These are phyloP conservation scores for Callospermophilus lateralis DNA, from an alignment of 2,113 vertebrate genomes.

Conservation along the genomic window DNA sequence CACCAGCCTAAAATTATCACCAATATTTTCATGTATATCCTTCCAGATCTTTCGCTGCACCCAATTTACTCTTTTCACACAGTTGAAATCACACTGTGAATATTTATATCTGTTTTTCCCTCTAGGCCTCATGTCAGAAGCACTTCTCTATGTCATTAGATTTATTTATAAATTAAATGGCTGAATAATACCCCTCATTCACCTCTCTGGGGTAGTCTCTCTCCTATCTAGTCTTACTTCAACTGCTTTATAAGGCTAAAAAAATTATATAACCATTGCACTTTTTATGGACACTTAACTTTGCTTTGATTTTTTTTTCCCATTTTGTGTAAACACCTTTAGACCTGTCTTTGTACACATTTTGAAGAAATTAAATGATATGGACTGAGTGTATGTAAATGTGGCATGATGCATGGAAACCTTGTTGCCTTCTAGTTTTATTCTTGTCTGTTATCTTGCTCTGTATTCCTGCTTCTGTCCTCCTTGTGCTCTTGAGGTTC, in stretches of 20 bases:
- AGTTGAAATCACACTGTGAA: background rate
- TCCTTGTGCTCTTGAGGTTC: background rate
- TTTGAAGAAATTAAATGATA: background rate
- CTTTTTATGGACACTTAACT: background rate
- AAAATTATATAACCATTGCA: background rate
- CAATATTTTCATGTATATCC: background rate
- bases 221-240: too few relatives aligned
- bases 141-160: background rate
- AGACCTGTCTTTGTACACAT: background rate
- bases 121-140: background rate
- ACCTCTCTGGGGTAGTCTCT: too few relatives aligned
- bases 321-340: background rate
- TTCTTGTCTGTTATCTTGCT: background rate
- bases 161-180: background rate
- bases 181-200: background rate
- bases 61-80: background rate
- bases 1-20: background rate
- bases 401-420: background rate
- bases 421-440: background rate
- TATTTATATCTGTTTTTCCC: background rate
- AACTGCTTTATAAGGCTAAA: background rate
- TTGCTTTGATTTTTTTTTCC: background rate
- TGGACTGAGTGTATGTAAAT: accelerated
- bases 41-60: background rate
- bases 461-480: background rate